Evolutionary conservation across 2,888 invertebrate genomes (phyloP).

Genomic region (Frankliniella intonsa): DNA sequence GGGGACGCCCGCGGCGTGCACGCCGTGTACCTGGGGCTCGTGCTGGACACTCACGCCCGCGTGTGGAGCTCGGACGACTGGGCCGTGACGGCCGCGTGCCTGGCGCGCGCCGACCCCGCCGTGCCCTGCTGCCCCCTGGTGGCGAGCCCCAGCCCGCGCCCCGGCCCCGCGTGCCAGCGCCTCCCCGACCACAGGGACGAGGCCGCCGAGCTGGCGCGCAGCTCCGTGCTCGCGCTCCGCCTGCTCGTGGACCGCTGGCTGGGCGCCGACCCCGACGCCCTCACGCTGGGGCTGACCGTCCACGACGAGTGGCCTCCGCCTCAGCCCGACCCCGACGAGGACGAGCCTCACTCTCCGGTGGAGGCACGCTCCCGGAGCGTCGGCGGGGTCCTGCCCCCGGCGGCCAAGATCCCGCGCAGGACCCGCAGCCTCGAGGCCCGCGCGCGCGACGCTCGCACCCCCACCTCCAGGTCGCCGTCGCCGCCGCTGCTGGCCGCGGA

Average conservation of each 20-base stretch:
- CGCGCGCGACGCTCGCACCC: too few species aligned
- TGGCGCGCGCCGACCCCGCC: neutral
- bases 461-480: neutral
- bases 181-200: neutral
- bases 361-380: neutral
- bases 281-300: neutral
- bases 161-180: neutral
- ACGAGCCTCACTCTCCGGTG: neutral
- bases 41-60: neutral
- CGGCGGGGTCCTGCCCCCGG: neutral
- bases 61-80: constrained; percentile 8
- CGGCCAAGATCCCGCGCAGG: too few species aligned
- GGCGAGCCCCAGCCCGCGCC: too few species aligned
- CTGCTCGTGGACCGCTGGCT: neutral
- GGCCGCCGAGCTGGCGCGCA: neutral
- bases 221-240: neutral
- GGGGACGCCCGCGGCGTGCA: neutral
- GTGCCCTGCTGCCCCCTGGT: neutral
- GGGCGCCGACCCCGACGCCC: neutral
- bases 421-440: too few species aligned
- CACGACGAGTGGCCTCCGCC: neutral
- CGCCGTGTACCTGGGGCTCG: neutral
- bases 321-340: neutral
- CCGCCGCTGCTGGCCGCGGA: neutral
- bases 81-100: neutral